Conservation (phyloP, 64 coral and sea anemone species). For the Catalaphyllia jardinei region DNA sequence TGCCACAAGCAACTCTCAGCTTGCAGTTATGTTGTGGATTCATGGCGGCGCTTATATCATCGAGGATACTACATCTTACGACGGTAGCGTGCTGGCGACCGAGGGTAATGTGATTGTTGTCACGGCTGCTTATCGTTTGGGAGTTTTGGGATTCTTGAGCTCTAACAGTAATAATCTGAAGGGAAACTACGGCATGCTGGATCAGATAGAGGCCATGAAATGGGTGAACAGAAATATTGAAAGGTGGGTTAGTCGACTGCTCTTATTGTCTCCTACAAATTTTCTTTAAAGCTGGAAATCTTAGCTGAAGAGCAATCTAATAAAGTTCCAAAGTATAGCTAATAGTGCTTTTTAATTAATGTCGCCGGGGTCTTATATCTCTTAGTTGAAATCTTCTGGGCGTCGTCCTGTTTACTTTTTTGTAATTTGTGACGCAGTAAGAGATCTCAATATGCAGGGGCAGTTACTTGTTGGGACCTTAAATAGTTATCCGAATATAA, state of each 20-base stretch:
- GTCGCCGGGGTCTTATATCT: too few species aligned
- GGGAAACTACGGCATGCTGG: conserved; percentile 58
- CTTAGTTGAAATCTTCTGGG: too few species aligned
- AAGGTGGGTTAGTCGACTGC: conserved; percentile 24
- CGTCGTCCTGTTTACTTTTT: too few species aligned
- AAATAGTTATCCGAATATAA: too few species aligned
- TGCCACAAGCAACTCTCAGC: not conserved
- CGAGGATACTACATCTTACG: not conserved
- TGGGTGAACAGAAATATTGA: conserved; percentile 73
- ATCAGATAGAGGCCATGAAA: conserved; percentile 63
- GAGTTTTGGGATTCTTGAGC: conserved; percentile 23
- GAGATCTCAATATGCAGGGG: too few species aligned
- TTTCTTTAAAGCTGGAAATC: too few species aligned
- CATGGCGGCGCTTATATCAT: not conserved
- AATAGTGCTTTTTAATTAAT: too few species aligned
- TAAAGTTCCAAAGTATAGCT: too few species aligned
- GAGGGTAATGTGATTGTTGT: conserved; percentile 6
- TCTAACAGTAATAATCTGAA: not conserved
- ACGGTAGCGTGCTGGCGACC: not conserved
- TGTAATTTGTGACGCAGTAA: too few species aligned
- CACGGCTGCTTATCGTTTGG: not conserved
- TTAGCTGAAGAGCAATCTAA: too few species aligned
- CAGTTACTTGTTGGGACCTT: too few species aligned
- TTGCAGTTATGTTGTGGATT: conserved; percentile 4
- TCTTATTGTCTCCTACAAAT: too few species aligned